Evolutionary conservation across 2,888 invertebrate species (phyloP), one percentile per base, ranked within the genome.

Genomic region (Cecidostiba fungosa): DNA sequence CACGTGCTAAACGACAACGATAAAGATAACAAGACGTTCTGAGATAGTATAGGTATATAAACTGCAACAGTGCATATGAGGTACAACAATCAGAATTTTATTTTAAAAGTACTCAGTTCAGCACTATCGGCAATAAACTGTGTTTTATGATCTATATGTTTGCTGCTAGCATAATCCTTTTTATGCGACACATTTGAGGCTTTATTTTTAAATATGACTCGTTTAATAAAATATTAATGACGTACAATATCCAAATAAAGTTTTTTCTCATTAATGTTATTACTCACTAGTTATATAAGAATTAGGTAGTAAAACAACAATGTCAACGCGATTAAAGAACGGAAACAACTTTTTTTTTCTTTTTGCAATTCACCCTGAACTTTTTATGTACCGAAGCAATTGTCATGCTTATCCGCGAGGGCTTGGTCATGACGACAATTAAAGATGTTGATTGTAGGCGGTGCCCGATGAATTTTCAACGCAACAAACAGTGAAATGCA

Each of bases 401-500:
- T 69, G 77, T 77, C 77, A 70, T 70, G 59, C 54, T 77, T 77
- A 43, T 82, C 59, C 19, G n/a, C n/a, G 77, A 82, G 54, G 70
- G 82, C 82, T 82, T 77, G 50, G 77, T 59, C 82, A 50, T 16
- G 73, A 10, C 59, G 74, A 62, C 73, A 81, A 74, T 81, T 81
- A 62, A 62, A 81, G 29, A 36, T 59, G 80, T 80, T 59, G 39
- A 47, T 43, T 47, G 59, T 81, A 81, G 43, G 81, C 43, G 47
- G 10, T 43, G 70, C 39, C 54, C 54, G 70, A 72, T 79, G 23
- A 50, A 54, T 79, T 73, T 80, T 36, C 8, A 12, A 50, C 23
- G 47, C 32, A 23, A 54, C 50, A 26, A 50, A 54, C 70, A 79
- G 3, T 36, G 50, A 54, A 50, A 26, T 69, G 16, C 47, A 70